Conservation (phyloP, 1,140 invertebrate species). For the Micrasema longulum region DNA sequence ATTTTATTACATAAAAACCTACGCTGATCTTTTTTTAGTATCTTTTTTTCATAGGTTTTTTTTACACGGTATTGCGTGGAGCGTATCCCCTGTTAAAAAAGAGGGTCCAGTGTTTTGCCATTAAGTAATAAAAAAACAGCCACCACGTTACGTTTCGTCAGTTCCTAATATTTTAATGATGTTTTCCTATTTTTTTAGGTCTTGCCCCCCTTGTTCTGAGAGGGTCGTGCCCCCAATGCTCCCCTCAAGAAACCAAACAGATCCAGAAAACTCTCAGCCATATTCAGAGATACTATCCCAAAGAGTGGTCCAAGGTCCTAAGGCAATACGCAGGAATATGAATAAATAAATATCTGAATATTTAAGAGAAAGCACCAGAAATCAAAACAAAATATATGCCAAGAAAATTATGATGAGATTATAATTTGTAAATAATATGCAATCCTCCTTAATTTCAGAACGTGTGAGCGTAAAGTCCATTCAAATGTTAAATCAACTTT, state of each 20-base stretch:
- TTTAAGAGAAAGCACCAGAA: conserved; percentile 9
- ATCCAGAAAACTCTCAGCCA: conserved; percentile 77
- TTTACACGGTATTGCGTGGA: no score
- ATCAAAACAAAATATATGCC: conserved; percentile 2
- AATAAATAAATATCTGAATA: neutral
- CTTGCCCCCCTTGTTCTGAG: conserved; percentile 76
- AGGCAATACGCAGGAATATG: conserved; percentile 70
- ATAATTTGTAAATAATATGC: conserved; percentile 7
- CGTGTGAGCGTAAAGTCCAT: no score
- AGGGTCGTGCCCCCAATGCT: conserved; percentile 77
- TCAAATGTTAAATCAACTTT: no score
- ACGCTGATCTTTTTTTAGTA: no score
- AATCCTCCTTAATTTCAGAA: no score
- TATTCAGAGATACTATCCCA: conserved; percentile 77
- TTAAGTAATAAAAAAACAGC: no score
- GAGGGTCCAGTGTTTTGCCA: no score
- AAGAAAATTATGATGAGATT: neutral
- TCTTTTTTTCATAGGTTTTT: no score
- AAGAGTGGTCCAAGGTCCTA: conserved; percentile 78
- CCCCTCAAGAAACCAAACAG: conserved; percentile 73
- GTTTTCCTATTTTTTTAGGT: conserved; percentile 62
- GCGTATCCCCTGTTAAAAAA: no score
- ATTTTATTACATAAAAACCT: no score
- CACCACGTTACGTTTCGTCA: no score
- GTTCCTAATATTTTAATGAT: no score